Evolutionary conservation across 23 tunicate species (phyloP).

Genomic region (Botrylloides violaceus): DNA sequence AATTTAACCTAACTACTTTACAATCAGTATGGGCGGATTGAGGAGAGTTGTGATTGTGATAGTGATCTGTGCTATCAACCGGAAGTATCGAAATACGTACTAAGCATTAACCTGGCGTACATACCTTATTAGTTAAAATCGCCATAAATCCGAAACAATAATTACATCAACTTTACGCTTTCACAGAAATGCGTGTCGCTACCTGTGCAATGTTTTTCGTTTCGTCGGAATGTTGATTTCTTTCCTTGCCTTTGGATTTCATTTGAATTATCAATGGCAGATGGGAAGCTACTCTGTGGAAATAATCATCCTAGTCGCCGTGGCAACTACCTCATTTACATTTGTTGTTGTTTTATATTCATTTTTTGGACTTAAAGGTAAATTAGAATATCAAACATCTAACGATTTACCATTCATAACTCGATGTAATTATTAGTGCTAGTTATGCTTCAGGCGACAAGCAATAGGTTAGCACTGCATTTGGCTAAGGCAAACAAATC

Average conservation of each 20-base stretch:
- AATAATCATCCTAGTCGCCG: not conserved
- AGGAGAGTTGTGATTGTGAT: too few relatives aligned
- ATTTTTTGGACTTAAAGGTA: slow-evolving; percentile 14
- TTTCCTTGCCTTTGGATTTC: slow-evolving; percentile 11
- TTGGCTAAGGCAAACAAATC: too few relatives aligned
- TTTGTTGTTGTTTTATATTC: slow-evolving; percentile 13
- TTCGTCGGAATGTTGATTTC: slow-evolving; percentile 9
- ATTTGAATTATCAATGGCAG: slow-evolving; percentile 17
- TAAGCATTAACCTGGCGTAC: too few relatives aligned
- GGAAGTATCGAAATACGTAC: too few relatives aligned
- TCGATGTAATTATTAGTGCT: too few relatives aligned
- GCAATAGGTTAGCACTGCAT: too few relatives aligned
- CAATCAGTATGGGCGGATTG: too few relatives aligned
- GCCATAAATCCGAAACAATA: too few relatives aligned
- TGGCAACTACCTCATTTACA: not conserved
- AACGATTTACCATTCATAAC: not conserved
- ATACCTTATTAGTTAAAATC: too few relatives aligned
- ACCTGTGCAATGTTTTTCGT: slow-evolving; percentile 10
- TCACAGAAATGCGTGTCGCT: slow-evolving; percentile 11
- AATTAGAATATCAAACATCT: not conserved
- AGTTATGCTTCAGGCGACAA: too few relatives aligned
- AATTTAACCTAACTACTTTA: too few relatives aligned
- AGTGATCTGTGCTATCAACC: too few relatives aligned
- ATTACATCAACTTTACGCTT: not conserved
- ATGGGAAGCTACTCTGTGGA: slow-evolving; percentile 7